Evolutionary conservation across 2,797 vertebrate genomes (phyloP), one percentile per base, ranked within the genome.

Genomic region (Premnoplex brunnescens): DNA sequence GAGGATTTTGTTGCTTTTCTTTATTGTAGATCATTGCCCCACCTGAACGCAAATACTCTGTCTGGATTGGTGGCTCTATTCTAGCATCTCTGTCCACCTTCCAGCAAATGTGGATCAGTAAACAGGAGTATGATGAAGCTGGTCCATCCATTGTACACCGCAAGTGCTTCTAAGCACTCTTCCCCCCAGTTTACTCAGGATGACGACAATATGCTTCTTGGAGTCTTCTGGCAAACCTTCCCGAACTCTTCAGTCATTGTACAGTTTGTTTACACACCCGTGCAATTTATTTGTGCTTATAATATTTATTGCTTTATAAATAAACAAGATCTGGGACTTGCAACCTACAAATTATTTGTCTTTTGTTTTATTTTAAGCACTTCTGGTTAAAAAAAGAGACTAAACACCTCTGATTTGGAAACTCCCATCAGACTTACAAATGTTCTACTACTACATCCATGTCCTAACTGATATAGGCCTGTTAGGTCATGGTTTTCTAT

Each of bases 121-220:
- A 98, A 96, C 98, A 98, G 79, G 98, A 98, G 73, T 98, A 98
- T 14, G 98, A 98, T 32, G 98, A 98, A 76, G 98, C 97, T 55
- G 99, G 99, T 76, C 99, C 99, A 95, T 99, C 99, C 98, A 99
- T 99, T 94, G 99, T 99, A 97, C 99, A 99, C 98, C 99, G 99
- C 98, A 99, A 99, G 98, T 99, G 99, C 98, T 99, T 99, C 98
- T 99, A 98, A 99, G 98, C 97, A 91, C 96, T 96, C 97, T 97
- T 86, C 75, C 98, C 97, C 89, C 97, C 52, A 93, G 97, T 91
- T 96, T 95, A 94, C 97, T 98, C 98, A 97, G 98, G 98, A 98
- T 98, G 98, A 98, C 88, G 90, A 98, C 98, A 96, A 97, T 95
- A 83, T 91, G 97, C 97, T 98, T 98, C 97, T 97, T 97, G 97